Evolutionary conservation across 2,888 invertebrate genomes (phyloP).

Genomic region (Aspidiotus rigidus): DNA sequence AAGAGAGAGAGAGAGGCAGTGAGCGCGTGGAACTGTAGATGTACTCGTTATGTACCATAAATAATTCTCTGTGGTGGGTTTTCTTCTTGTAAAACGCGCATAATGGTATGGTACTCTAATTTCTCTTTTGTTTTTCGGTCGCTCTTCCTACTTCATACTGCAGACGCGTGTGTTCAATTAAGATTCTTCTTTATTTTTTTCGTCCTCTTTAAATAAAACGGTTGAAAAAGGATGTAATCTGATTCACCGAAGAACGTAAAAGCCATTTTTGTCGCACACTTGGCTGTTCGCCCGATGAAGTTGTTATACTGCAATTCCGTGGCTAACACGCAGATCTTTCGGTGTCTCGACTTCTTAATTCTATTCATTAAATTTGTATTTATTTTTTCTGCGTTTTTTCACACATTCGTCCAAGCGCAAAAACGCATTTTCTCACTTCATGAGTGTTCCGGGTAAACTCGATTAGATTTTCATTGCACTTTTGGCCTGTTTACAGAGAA

Average conservation of each 20-base stretch:
- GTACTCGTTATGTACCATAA: neutral
- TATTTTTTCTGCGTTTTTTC: too few relatives aligned
- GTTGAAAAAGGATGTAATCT: slow-evolving; percentile 22
- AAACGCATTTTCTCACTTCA: too few relatives aligned
- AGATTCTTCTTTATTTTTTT: neutral
- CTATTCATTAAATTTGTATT: too few relatives aligned
- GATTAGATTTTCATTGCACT: too few relatives aligned
- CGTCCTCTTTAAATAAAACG: slow-evolving; percentile 1
- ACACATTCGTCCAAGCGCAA: too few relatives aligned
- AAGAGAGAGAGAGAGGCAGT: neutral
- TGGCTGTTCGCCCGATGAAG: slow-evolving; percentile 26
- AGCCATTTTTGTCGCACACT: slow-evolving; percentile 30
- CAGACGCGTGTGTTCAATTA: slow-evolving; percentile 4
- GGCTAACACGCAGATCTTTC: too few relatives aligned
- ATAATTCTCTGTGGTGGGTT: neutral
- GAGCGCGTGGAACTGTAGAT: neutral
- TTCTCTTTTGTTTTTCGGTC: slow-evolving; percentile 2
- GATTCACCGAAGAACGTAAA: slow-evolving; percentile 22
- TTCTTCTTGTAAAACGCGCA: neutral
- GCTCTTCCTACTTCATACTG: neutral
- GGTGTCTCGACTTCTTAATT: too few relatives aligned
- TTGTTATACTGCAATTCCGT: slow-evolving; percentile 3
- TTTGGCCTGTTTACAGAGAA: too few relatives aligned
- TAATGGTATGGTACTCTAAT: neutral
- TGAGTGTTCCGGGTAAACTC: too few relatives aligned